A percentile compares a stretch with the other conserved stretches of the same genome.
These are phyloP conservation scores for Ophioderma brevispina DNA, from an alignment of 35 echinoderm and acorn worm genomes.

Conservation along the genomic window DNA sequence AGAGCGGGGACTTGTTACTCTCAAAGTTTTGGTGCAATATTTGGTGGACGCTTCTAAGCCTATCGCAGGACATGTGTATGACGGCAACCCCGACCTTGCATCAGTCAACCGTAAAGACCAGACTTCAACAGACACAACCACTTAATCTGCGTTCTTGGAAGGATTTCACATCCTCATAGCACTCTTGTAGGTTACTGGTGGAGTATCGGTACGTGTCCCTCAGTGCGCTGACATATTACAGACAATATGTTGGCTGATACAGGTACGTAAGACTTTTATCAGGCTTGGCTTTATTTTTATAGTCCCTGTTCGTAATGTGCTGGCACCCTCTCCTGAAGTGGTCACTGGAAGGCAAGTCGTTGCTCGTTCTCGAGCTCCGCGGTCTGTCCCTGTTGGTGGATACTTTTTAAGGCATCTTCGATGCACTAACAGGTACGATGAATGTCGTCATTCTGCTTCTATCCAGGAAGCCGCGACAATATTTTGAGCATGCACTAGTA, in stretches of 20 bases:
- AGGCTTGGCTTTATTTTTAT: no score
- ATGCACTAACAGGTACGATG: no score
- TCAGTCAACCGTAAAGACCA: constrained; percentile 7
- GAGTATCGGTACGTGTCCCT: constrained; percentile 13
- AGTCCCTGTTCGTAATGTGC: no score
- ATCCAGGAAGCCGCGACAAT: no score
- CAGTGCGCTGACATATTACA: constrained; percentile 14
- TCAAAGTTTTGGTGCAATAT: constrained; percentile 8
- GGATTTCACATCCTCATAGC: constrained; percentile 47
- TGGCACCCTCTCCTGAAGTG: no score
- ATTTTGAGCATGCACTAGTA: no score
- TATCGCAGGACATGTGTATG: constrained; percentile 21
- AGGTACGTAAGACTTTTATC: no score
- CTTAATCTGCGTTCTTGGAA: constrained; percentile 19
- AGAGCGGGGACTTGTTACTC: not conserved
- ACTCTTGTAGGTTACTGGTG: constrained; percentile 27
- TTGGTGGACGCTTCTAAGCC: constrained; percentile 17
- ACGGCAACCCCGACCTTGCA: not conserved
- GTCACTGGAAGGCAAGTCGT: no score
- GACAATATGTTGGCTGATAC: constrained; percentile 18
- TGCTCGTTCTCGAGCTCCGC: no score
- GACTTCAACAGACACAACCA: constrained; percentile 4
- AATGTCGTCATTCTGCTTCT: no score
- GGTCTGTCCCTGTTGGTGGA: no score
- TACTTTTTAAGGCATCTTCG: no score